Conservation (phyloP, 2,888 invertebrate species). For the Drosophila pseudotalamancana region DNA sequence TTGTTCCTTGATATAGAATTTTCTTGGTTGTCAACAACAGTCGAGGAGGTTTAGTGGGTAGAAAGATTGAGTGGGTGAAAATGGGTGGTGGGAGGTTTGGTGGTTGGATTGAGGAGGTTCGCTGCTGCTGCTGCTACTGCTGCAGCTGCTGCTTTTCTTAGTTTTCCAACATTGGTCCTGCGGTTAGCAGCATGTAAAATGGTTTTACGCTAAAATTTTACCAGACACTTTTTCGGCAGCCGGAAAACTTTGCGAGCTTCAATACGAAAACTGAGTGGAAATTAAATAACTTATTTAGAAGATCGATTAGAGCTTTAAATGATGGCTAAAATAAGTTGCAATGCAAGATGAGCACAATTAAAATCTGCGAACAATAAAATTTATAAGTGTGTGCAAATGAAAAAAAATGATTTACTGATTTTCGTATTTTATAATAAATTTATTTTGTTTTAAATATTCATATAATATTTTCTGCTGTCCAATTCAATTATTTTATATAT, state of each 20-base stretch:
- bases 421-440: too few species aligned
- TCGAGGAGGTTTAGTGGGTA: background rate
- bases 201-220: constrained; percentile 72
- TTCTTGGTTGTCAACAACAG: constrained; percentile 60
- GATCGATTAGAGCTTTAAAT: constrained; percentile 16
- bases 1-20: constrained; percentile 73
- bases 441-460: too few species aligned
- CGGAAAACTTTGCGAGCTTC: constrained; percentile 30
- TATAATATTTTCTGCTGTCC: too few species aligned
- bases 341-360: too few species aligned
- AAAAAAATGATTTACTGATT: too few species aligned
- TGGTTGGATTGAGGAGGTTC: background rate
- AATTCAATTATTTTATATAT: too few species aligned
- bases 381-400: too few species aligned
- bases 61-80: constrained; percentile 2
- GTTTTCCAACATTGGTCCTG: constrained; percentile 74
- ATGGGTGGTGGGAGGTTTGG: too few species aligned
- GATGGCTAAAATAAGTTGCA: background rate
- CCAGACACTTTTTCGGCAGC: constrained; percentile 22
- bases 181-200: constrained; percentile 77
- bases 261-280: constrained; percentile 30
- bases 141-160: constrained; percentile 42
- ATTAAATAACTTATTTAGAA: constrained; percentile 43
- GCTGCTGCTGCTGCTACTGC: background rate
- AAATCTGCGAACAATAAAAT: too few species aligned